Evolutionary conservation across 2,797 vertebrate genomes (phyloP), one percentile per base, ranked within the genome.

Genomic region (Salmo trutta): DNA sequence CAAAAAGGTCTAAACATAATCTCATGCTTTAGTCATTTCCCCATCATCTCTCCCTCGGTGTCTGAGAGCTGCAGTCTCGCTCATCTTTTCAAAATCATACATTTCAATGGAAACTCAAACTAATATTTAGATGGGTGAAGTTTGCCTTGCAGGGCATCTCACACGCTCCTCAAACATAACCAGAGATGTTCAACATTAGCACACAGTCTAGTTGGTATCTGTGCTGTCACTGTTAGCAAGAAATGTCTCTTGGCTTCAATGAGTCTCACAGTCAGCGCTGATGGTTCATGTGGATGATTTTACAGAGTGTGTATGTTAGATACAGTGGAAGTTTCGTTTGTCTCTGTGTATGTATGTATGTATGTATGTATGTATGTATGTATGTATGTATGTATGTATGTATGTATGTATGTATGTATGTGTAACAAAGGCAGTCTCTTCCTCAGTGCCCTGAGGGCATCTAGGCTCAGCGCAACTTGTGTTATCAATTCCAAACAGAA

Each of bases 1-100:
- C 31, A 65, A 21, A 21, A 73, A 53, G 54, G 82, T 59, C 73
- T 73, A 74, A 83, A 68, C 62, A 15, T 36, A 65, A 73, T 59
- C 47, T 8, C 1, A 53, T 7, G 29, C 76, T 85, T 24, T 84
- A 73, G 10, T 33, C 71, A 71, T 24, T 5, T 77, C 79, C 66
- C 15, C 81, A 36, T 59, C 12, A 7, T 36, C 17, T 21, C 70
- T 24, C 16, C 15, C 15, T 4, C 71, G 65, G 69, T 41, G 27
- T 1, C 12, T 54, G 54, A 76, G 51, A 70, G 33, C 21, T 77
- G 16, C 82, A 14, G 52, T 19, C 75, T 24, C 21, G 19, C 75
- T 29, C 15, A 12, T 52, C 53, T 74, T 41, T 36, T 24, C 29
- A 54, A 75, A 64, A 54, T 79, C 64, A 10, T 66, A 82, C 56